Evolutionary conservation across 2,113 vertebrate genomes (phyloP), one percentile per base, ranked within the genome.

Genomic region (Uria lomvia): DNA sequence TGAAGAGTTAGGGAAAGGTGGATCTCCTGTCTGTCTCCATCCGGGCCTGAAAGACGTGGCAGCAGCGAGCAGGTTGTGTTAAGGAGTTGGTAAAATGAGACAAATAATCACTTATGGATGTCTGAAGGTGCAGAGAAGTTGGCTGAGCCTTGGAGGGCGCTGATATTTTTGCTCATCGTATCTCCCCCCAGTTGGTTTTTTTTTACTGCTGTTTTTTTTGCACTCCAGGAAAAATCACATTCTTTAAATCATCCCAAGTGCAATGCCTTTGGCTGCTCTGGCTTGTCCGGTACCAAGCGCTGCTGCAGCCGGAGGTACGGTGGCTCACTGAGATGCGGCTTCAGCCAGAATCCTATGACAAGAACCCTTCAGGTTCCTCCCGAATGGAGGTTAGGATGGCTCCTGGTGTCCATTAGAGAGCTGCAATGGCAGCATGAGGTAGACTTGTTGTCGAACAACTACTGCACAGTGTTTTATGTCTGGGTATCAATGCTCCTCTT

Each of bases 251-350:
- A 55, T 72, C 13, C n/a, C 50, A 52, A 63, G 42, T 36, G 20
- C 19, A 15, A 26, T 0, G 1, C 24, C 22, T 50, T 60, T 52
- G 76, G 45, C 58, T 79, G 29, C 62, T 74, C 17, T 22, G 42
- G 34, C 47, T 67, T 1, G 0, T n/a, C 60, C 0, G 2, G 59
- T 65, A 56, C 15, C 10, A n/a, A 45, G 49, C 2, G 4, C 42
- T 13, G 6, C 65, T 3, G 2, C 29, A 79, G 47, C 55, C 4
- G 0, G 55, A 26, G 50, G 29, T 3, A 1, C 1, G 1, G 63
- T 10, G 20, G 32, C 65, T 79, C 5, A 0, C n/a, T 2, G 1
- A 63, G 71, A 14, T 52, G 32, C 36, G 12, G 42, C 72, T 60
- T 88, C 38, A 73, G 21, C 15, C 2, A 8, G 59, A 47, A 73